Evolutionary conservation across 2,113 vertebrate genomes (phyloP), one percentile per base, ranked within the genome.

Genomic region (Cochlearius cochlearius): DNA sequence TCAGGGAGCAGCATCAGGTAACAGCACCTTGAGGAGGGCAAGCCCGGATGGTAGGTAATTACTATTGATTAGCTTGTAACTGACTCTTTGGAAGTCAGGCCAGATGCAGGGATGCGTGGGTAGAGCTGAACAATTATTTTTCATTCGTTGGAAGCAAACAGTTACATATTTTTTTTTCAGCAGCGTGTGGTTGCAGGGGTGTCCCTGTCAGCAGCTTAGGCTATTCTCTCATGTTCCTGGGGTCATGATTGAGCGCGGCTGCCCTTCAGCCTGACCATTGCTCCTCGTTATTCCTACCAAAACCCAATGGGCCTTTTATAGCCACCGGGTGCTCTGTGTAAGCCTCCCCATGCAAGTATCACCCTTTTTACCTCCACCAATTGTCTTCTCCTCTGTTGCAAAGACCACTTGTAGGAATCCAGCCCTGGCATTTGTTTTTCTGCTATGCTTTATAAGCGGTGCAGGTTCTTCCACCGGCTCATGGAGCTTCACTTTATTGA

Each of bases 11-110:
- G 69, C 7, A 1, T 86, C 66, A 88, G 36, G 56, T 88, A 73
- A 58, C 19, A 69, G 52, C 81, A 27, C 58, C 17, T 1, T 23
- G 39, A 66, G 63, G 83, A 87, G 32, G 21, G 23, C 52, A 62
- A 59, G 81, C 27, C 34, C 3, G 4, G 50, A 32, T 67, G 53
- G 49, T 36, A 71, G 62, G 69, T 90, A 80, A 72, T 93, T 86
- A 56, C 53, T 88, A 29, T 75, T 92, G 72, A 93, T 94, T 62
- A 64, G 66, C 53, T 94, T 69, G n/a, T 95, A 78, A 43, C 36
- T 25, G 25, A 15, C 38, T 67, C 23, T 85, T 72, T 36, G 59
- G 62, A 84, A 90, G 52, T 63, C 72, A 49, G 52, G 50, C 36
- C n/a, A 39, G 34, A 39, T 72, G 43, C 23, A 88, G 38, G 69